Percentiles rank a stretch among this genome's conserved stretches.
Evolutionary conservation across 2,113 vertebrate genomes (phyloP).

Genomic region (Tinamus guttatus): DNA sequence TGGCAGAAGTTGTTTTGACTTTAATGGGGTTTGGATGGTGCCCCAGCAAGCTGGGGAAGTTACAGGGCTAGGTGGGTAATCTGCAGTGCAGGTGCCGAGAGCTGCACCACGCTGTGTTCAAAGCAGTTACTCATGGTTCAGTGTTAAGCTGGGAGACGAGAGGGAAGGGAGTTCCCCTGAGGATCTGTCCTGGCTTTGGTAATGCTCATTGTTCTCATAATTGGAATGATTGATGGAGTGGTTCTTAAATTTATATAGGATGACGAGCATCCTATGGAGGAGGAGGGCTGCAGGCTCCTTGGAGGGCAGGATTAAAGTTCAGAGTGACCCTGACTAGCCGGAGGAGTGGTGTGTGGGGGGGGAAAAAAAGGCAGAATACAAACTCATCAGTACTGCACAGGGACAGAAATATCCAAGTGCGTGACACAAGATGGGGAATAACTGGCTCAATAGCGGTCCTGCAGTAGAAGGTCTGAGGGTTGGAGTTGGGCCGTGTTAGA

Average conservation of each 20-base stretch:
- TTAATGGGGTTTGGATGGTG: not conserved
- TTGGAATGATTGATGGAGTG: constrained; percentile 10
- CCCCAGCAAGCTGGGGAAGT: not conserved
- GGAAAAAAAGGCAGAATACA: fast-evolving
- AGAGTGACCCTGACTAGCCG: not conserved
- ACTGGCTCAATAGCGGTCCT: not conserved
- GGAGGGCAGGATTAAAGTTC: not conserved
- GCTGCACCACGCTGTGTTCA: not conserved
- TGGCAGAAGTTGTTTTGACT: not conserved
- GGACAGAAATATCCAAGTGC: not conserved
- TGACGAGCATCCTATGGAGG: not conserved
- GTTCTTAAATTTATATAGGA: constrained; percentile 11
- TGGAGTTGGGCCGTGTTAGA: not conserved
- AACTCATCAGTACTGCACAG: not conserved
- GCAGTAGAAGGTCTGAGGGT: not conserved
- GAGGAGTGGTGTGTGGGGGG: not conserved
- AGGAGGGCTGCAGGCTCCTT: not conserved
- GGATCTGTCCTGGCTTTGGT: constrained; percentile 21
- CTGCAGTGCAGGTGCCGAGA: not conserved
- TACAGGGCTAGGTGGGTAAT: not conserved
- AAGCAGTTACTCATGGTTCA: constrained; percentile 12
- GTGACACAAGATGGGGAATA: not conserved
- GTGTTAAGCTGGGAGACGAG: constrained; percentile 24
- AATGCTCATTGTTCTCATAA: constrained; percentile 45
- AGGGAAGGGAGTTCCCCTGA: constrained; percentile 14